phyloP scores from a whole-genome alignment of 2,113 vertebrate genomes.

The Eulemur macaco region DNA sequence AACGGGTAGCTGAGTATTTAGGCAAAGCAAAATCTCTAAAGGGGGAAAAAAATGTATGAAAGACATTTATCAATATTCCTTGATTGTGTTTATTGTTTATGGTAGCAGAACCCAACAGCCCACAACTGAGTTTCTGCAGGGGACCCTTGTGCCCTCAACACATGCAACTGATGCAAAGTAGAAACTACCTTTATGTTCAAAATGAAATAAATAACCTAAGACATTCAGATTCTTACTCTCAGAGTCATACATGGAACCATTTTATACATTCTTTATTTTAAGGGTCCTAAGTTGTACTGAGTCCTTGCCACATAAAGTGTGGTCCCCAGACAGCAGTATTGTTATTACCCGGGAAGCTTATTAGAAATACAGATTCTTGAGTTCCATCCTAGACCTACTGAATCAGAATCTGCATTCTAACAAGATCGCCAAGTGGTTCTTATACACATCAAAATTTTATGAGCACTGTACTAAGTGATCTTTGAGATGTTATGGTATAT shows the following conservation, averaged over 20 bases:
- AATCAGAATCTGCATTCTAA: slow-evolving; percentile 32
- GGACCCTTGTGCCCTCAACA: neutral
- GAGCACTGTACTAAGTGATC: neutral
- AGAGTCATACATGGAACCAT: neutral
- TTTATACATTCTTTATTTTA: slow-evolving; percentile 37
- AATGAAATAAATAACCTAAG: slow-evolving; percentile 31
- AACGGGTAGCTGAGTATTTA: slow-evolving; percentile 48
- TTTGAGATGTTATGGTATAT: neutral
- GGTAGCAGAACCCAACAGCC: neutral
- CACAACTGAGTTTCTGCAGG: neutral
- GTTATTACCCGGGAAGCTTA: neutral
- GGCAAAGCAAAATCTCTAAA: slow-evolving; percentile 34
- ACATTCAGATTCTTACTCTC: neutral
- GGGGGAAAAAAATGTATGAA: slow-evolving; percentile 9
- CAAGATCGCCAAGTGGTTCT: neutral
- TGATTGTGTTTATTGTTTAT: slow-evolving; percentile 26
- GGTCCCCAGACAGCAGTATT: neutral
- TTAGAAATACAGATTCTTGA: neutral
- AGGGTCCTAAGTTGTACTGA: neutral
- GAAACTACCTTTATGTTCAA: slow-evolving; percentile 34
- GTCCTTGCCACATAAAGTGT: neutral
- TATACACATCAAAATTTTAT: neutral
- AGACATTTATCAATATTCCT: slow-evolving; percentile 48
- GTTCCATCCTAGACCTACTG: neutral
- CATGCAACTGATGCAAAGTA: neutral